These are phyloP conservation scores for Colossoma macropomum DNA, from an alignment of 2,113 vertebrate species.

Conservation along the genomic window DNA sequence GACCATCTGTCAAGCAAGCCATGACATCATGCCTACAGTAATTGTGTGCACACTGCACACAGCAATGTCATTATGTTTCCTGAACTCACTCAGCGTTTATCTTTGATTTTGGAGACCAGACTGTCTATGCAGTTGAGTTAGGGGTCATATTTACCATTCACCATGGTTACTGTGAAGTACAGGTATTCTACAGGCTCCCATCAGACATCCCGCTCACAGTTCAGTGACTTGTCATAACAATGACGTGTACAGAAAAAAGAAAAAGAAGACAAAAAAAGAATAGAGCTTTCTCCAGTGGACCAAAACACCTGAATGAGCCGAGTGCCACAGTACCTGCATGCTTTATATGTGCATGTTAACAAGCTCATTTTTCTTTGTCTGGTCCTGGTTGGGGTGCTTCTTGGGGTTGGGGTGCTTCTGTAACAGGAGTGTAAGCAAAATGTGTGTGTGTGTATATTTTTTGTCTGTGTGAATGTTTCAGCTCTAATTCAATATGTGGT, in stretches of 20 bases:
- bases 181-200: neutral
- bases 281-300: neutral
- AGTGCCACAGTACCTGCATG: conserved; percentile 4
- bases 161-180: conserved; percentile 11
- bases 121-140: neutral
- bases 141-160: conserved; percentile 4
- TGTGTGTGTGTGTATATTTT: too few species aligned
- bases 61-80: neutral
- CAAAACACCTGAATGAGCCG: neutral
- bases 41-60: neutral
- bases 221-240: conserved; percentile 23
- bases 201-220: conserved; percentile 12
- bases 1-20: neutral
- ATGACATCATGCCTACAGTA: neutral
- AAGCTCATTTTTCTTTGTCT: neutral
- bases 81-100: neutral
- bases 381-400: conserved; percentile 2
- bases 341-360: neutral
- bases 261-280: neutral
- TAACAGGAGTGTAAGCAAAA: too few species aligned
- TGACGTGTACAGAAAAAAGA: neutral
- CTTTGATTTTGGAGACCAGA: neutral
- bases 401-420: neutral
- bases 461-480: too few species aligned
- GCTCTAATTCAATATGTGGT: too few species aligned